A percentile compares a stretch with the other conserved stretches of the same genome.
Conservation (phyloP, 2,888 invertebrate species). For the Cephalotes varians region DNA sequence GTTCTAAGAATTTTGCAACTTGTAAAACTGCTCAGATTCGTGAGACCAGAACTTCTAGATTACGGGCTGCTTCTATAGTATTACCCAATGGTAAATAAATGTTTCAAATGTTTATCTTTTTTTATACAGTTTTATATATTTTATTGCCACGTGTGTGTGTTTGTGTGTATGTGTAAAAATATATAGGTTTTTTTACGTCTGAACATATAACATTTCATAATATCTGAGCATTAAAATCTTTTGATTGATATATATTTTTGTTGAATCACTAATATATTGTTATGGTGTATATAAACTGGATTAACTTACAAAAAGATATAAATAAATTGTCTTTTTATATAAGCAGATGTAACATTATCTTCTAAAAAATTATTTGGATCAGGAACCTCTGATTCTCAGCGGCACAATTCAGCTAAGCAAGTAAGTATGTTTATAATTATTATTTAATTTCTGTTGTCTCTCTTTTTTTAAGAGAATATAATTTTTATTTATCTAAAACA, state of each 20-base stretch:
- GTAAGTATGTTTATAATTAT: conserved; percentile 60
- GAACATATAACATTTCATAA: background rate
- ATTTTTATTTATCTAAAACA: background rate
- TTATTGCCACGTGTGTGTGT: background rate
- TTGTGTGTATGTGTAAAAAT: background rate
- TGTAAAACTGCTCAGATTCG: conserved; percentile 76
- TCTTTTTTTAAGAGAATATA: no score
- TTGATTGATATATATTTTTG: background rate
- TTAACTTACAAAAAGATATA: background rate
- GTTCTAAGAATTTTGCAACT: conserved; percentile 67
- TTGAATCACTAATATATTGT: background rate
- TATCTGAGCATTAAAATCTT: background rate
- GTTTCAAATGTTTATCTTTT: background rate
- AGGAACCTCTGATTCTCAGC: conserved; percentile 67
- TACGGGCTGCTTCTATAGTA: conserved; percentile 79
- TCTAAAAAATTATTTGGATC: conserved; percentile 69
- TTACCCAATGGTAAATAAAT: conserved; percentile 75
- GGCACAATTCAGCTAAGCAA: conserved; percentile 70
- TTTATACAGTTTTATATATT: background rate
- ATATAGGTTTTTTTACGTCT: background rate
- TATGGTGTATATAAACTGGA: background rate
- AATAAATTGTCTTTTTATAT: conserved; percentile 35
- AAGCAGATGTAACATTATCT: conserved; percentile 66
- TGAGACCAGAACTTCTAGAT: conserved; percentile 80
- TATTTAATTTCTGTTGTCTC: no score